These are phyloP conservation scores for Thymelicus sylvestris DNA, from an alignment of 2,888 invertebrate species.

Conservation along the genomic window DNA sequence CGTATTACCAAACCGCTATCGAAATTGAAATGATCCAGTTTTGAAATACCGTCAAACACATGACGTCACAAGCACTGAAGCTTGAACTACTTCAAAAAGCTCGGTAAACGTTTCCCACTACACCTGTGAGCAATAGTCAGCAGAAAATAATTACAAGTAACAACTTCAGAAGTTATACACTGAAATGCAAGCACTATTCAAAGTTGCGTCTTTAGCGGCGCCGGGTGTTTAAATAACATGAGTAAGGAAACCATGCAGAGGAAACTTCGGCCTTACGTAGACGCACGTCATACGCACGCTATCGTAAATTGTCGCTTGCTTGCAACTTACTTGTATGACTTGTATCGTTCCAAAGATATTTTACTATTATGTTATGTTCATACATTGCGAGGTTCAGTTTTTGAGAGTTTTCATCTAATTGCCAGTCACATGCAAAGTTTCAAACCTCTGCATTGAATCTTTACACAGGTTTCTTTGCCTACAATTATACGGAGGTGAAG, in stretches of 20 bases:
- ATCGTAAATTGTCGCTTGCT: no score
- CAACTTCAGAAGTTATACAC: neutral
- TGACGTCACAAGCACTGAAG: neutral
- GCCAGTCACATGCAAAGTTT: no score
- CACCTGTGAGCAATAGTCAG: neutral
- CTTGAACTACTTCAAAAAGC: neutral
- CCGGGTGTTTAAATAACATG: neutral
- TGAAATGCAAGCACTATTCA: slow-evolving; percentile 7
- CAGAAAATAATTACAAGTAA: slow-evolving; percentile 8
- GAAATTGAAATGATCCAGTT: no score
- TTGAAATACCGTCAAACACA: no score
- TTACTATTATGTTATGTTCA: no score
- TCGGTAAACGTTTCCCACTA: slow-evolving; percentile 3
- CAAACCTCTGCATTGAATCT: neutral
- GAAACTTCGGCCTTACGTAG: neutral
- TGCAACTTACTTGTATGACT: no score
- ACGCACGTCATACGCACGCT: no score
- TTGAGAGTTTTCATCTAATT: neutral
- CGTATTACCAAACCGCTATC: no score
- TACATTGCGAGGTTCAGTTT: no score
- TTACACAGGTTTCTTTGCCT: neutral
- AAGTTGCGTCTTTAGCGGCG: slow-evolving; percentile 13
- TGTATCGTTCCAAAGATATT: no score
- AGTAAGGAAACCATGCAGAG: neutral
- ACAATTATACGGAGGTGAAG: neutral